A percentile compares a stretch with the other conserved stretches of the same genome.
phyloP scores from a whole-genome alignment of 2,888 invertebrate genomes.

The Trichopoda pennipes region DNA sequence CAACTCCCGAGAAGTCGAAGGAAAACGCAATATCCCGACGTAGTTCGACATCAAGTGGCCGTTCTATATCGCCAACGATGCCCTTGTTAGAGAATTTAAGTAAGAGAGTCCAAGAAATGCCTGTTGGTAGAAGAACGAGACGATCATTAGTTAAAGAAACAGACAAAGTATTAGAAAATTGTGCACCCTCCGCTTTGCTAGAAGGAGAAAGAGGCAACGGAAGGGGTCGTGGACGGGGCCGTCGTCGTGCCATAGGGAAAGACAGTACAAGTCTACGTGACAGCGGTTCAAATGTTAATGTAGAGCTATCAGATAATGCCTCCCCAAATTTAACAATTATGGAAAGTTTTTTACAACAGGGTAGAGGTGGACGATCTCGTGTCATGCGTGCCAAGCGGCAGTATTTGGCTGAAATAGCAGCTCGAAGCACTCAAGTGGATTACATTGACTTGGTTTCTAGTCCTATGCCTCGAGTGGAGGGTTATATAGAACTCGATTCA shows the following conservation, averaged over 20 bases:
- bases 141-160: constrained; percentile 13
- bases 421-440: constrained; percentile 71
- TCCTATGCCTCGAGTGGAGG: constrained; percentile 73
- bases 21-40: constrained; percentile 22
- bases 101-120: constrained; percentile 18
- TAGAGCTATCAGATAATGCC: neutral
- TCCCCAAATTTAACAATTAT: constrained; percentile 8
- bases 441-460: constrained; percentile 74
- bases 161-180: neutral
- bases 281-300: neutral
- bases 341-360: constrained; percentile 45
- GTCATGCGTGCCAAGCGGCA: constrained; percentile 66
- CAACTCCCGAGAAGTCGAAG: constrained; percentile 22
- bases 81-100: constrained; percentile 37
- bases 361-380: constrained; percentile 16
- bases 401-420: constrained; percentile 71
- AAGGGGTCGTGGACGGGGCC: constrained; percentile 20
- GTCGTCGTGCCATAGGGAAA: neutral
- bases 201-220: neutral
- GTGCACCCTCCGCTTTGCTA: constrained; percentile 2
- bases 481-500: constrained; percentile 73
- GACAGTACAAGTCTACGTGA: neutral
- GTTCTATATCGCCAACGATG: constrained; percentile 50
- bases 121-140: constrained; percentile 24
- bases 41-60: constrained; percentile 34